Base-by-base conservation (phyloP, 2,797 vertebrate genomes). In the Sandelia bainsii region DNA sequence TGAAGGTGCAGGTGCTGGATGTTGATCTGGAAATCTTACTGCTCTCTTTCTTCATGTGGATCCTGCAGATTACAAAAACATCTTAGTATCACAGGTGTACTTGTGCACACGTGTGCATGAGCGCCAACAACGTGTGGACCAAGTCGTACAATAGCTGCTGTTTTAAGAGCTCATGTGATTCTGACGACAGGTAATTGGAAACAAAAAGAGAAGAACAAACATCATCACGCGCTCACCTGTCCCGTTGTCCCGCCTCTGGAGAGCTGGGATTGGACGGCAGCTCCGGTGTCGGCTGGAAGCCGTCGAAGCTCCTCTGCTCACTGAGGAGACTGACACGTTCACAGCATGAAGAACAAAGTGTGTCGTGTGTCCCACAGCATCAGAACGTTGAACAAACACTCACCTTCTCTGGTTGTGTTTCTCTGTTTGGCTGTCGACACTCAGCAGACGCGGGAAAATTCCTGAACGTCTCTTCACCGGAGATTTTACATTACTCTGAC, bases 1-100 rank as follows among this genome's bases (percentile, higher is more conserved):
- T 96, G 91, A 98, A 97, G 90, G 95, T 98, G 92, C 96, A 97
- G 83, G 94, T 96, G 91, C 96, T 97, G 9, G 97, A 98, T 3
- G 96, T 97, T 0, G 97, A 98, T 13, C 96, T 95, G 64, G 96
- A 98, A 67, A 99, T 96, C 40, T 76, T 79, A 29, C 77, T 93
- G 0, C 94, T 96, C 76, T 98, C 97, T 86, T 95, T 97, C 86
- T 95, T 99, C 11, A 91, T 72, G 34, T 94, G 94, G 0, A 91
- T 93, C 91, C 97, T 98, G 25, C 16, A 53, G 59, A 59, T 12
- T 8, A 32, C 2, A 44, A 19, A 11, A 40, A 29, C 25, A 11
- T 20, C 8, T 46, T 19, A 45, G 44, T 3, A 44, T 45, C 44
- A 46, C 44, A 19, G 10, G 44, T 46, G 13, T 42, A 6, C 10